Percentiles rank a stretch among this genome's conserved stretches.
Conservation (phyloP, 2,113 vertebrate species). For the Neomonachus schauinslandi region DNA sequence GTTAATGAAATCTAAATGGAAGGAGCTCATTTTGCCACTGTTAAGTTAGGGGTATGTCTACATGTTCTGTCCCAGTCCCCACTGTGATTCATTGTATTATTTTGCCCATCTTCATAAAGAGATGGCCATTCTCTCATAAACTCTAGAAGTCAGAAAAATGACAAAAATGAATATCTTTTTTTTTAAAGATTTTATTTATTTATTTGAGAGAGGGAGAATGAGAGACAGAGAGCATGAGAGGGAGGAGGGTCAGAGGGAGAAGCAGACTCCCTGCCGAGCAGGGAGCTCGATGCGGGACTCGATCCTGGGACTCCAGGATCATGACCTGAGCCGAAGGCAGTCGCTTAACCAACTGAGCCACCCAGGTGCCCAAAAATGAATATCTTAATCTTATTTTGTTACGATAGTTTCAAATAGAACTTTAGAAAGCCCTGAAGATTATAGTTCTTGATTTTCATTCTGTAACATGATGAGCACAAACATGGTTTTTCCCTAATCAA, state of each 20-base stretch:
- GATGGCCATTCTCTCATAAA: neutral
- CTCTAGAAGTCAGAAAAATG: neutral
- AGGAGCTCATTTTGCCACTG: neutral
- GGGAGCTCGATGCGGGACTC: too few species aligned
- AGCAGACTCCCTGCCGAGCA: too few species aligned
- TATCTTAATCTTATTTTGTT: neutral
- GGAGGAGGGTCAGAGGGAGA: too few species aligned
- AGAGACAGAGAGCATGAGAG: too few species aligned
- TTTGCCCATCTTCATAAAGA: neutral
- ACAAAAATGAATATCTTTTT: neutral
- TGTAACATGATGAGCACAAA: neutral
- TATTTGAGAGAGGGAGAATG: too few species aligned
- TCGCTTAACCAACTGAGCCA: too few species aligned
- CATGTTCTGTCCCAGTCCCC: too few species aligned
- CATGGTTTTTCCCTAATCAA: neutral
- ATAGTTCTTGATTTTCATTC: neutral
- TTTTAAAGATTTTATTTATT: too few species aligned
- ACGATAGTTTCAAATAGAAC: neutral
- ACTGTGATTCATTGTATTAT: neutral
- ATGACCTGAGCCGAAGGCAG: too few species aligned
- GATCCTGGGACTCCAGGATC: too few species aligned
- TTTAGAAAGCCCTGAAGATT: neutral
- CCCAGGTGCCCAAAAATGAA: neutral
- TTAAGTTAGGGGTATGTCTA: neutral
- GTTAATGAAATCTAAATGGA: constrained; percentile 15